These are phyloP conservation scores for Formica aserva DNA, from an alignment of 2,888 invertebrate species.

Conservation along the genomic window DNA sequence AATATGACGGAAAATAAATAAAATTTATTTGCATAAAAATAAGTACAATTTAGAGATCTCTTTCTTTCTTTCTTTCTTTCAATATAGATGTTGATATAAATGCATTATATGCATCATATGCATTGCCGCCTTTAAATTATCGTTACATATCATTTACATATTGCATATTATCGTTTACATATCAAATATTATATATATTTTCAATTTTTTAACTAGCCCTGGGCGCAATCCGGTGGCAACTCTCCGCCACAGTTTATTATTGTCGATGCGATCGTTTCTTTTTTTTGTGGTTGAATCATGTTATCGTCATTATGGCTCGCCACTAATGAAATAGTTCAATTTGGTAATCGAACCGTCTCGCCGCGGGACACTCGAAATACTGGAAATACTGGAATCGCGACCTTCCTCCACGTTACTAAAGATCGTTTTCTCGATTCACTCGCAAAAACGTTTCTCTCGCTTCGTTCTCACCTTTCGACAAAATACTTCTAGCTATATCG, in stretches of 20 bases:
- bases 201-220: neutral
- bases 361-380: constrained; percentile 60
- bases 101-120: too few relatives aligned
- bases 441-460: neutral
- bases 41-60: neutral
- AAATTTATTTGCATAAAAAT: neutral
- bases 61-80: neutral
- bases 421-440: constrained; percentile 14
- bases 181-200: neutral
- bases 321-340: constrained; percentile 63
- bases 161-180: too few relatives aligned
- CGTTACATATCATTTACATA: too few relatives aligned
- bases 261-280: constrained; percentile 31
- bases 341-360: constrained; percentile 29
- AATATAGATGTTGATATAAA: too few relatives aligned
- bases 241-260: constrained; percentile 50
- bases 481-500: neutral
- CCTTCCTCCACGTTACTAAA: constrained; percentile 42
- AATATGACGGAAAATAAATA: neutral
- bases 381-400: constrained; percentile 66
- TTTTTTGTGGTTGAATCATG: constrained; percentile 40
- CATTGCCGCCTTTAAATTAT: too few relatives aligned
- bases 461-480: neutral
- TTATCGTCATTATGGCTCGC: constrained; percentile 52
- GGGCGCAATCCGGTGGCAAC: constrained; percentile 31